A percentile compares a stretch with the other conserved stretches of the same genome.
Conservation (phyloP, 2,797 vertebrate genomes). For the Neosilurus mollespiculum region DNA sequence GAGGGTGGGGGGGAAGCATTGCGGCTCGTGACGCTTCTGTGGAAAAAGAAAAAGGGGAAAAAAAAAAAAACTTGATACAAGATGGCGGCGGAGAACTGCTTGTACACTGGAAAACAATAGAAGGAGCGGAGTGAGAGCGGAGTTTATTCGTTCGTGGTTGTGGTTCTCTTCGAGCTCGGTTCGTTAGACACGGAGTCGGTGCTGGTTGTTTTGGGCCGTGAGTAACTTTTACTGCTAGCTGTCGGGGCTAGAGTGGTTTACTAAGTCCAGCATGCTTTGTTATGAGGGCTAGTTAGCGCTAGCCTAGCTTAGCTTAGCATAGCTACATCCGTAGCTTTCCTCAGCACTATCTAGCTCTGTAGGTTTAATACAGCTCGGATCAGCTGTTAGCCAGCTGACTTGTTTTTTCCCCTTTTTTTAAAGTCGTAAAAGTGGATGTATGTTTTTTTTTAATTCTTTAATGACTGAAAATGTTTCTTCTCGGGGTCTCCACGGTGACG, state of each 20-base stretch:
- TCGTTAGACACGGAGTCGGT: constrained; percentile 11
- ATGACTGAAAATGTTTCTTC: neutral
- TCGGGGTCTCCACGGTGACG: neutral
- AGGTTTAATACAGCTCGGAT: constrained; percentile 41
- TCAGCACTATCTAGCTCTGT: constrained; percentile 22
- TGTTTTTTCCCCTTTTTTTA: neutral
- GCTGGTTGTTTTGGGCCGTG: constrained; percentile 27
- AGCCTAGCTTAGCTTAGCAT: constrained; percentile 57
- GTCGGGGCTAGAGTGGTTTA: neutral
- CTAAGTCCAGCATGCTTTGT: constrained; percentile 62
- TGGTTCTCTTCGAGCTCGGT: constrained; percentile 26
- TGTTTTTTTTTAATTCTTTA: neutral
- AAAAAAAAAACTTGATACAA: constrained; percentile 72
- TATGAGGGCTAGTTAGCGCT: constrained; percentile 59
- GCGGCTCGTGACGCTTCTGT: constrained; percentile 52
- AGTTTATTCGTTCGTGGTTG: constrained; percentile 43
- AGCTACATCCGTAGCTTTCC: constrained; percentile 61
- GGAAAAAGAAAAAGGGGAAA: constrained; percentile 60
- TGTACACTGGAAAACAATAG: constrained; percentile 80
- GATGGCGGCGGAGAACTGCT: constrained; percentile 74
- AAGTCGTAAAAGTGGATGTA: neutral
- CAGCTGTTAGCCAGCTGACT: constrained; percentile 63
- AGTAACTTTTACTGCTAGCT: constrained; percentile 38
- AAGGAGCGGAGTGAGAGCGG: constrained; percentile 59
- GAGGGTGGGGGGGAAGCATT: constrained; percentile 52